These are phyloP conservation scores for Gisinianus flammeolus DNA, from an alignment of 2,888 invertebrate genomes.

Conservation along the genomic window DNA sequence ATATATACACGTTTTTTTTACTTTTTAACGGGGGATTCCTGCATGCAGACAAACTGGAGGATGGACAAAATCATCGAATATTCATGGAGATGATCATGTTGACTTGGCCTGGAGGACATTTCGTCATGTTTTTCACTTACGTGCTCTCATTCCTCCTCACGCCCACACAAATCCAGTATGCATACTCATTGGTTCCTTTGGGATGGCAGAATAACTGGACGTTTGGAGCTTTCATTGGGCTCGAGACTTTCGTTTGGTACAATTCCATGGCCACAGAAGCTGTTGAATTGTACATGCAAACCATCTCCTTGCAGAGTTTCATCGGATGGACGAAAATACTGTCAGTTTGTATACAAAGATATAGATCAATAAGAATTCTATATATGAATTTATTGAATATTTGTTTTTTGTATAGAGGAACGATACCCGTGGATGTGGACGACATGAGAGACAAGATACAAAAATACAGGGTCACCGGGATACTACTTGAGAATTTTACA, in stretches of 20 bases:
- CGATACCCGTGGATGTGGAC: too few relatives aligned
- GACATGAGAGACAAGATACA: not conserved
- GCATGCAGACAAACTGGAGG: not conserved
- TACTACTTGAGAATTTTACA: not conserved
- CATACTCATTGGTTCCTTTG: not conserved
- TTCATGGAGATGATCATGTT: not conserved
- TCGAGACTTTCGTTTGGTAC: conserved; percentile 6
- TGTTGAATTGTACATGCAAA: conserved; percentile 1
- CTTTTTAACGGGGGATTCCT: too few relatives aligned
- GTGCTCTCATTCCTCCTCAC: conserved; percentile 12
- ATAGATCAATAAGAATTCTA: too few relatives aligned
- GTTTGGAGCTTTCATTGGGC: not conserved
- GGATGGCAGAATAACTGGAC: not conserved
- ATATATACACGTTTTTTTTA: not conserved
- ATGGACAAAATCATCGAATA: not conserved
- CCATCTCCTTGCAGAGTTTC: conserved; percentile 21
- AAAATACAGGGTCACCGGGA: not conserved
- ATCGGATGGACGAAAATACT: conserved; percentile 12
- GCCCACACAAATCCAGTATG: conserved; percentile 12
- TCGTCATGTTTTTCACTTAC: conserved; percentile 7
- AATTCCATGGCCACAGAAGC: conserved; percentile 1
- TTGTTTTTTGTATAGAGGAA: too few relatives aligned
- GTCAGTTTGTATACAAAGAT: conserved; percentile 12
- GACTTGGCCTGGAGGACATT: conserved; percentile 18
- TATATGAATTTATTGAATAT: too few relatives aligned